Evolutionary conservation across 2,888 invertebrate genomes (phyloP).

Genomic region (Pristionchus exspectatus): DNA sequence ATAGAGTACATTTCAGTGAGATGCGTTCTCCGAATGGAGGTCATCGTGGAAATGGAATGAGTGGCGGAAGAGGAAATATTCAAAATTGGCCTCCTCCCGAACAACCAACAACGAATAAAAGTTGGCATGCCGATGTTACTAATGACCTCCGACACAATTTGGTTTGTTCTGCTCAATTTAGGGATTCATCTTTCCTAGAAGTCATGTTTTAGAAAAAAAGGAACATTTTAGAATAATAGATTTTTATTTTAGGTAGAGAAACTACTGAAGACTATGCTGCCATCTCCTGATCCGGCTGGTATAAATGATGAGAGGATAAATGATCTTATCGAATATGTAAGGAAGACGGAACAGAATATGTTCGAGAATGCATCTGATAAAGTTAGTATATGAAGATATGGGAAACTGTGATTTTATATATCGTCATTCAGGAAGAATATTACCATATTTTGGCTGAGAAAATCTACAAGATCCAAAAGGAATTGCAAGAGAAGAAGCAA

Average conservation of each 20-base stretch:
- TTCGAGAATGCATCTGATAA: conserved; percentile 97
- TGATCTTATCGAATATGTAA: conserved; percentile 96
- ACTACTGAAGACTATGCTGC: conserved; percentile 99
- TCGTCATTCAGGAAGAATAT: conserved; percentile 87
- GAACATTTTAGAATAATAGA: too few species aligned
- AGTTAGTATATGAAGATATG: conserved; percentile 77
- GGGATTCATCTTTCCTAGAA: too few species aligned
- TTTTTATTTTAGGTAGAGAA: conserved; percentile 86
- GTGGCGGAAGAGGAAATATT: conserved; percentile 52
- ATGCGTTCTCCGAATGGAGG: not conserved
- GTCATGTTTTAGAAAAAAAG: too few species aligned
- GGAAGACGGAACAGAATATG: conserved; percentile 99
- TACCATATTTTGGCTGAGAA: conserved; percentile 96
- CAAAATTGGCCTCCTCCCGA: conserved; percentile 86
- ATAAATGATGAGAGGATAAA: conserved; percentile 96
- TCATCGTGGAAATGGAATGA: not conserved
- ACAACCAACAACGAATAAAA: conserved; percentile 80
- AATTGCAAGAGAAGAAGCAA: conserved; percentile 76
- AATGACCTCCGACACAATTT: conserved; percentile 98
- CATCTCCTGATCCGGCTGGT: conserved; percentile 95
- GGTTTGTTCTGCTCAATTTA: conserved; percentile 79
- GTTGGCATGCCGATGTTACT: conserved; percentile 86
- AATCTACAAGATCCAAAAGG: conserved; percentile 97
- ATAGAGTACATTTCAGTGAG: conserved; percentile 27
- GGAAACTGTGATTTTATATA: too few species aligned